Conservation (phyloP, 2,797 vertebrate species). For the Pangasius djambal region DNA sequence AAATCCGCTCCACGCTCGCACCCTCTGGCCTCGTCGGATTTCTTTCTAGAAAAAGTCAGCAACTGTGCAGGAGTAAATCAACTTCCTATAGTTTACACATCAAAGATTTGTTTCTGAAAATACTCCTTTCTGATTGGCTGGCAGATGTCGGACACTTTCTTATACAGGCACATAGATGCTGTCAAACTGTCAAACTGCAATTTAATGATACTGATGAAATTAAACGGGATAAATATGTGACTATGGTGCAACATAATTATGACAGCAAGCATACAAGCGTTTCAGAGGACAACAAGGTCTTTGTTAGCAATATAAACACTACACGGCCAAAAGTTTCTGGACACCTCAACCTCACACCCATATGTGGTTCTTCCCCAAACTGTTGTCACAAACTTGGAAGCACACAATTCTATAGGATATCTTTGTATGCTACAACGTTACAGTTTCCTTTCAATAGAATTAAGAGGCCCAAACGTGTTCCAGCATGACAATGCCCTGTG, state of each 20-base stretch:
- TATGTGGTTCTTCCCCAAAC: background rate
- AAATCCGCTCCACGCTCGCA: background rate
- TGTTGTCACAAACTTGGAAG: background rate
- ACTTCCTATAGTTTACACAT: background rate
- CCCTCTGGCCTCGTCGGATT: background rate
- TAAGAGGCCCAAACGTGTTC: no score
- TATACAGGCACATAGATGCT: background rate
- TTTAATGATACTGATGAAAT: background rate
- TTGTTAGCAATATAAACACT: background rate
- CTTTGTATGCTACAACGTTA: no score
- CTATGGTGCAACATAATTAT: background rate
- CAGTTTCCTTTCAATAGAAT: no score
- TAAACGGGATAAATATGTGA: background rate
- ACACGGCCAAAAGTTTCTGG: background rate
- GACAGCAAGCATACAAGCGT: background rate
- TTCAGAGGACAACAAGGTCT: background rate
- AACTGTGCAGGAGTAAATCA: background rate
- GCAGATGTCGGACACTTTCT: background rate
- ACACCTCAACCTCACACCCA: background rate
- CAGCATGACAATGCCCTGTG: no score
- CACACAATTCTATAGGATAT: no score
- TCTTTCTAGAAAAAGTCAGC: conserved; percentile 9
- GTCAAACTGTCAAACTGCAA: background rate
- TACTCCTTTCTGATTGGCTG: no score
- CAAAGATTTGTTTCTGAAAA: background rate